phyloP scores from a whole-genome alignment of 2,113 vertebrate genomes.

The Prietella phreatophila region DNA sequence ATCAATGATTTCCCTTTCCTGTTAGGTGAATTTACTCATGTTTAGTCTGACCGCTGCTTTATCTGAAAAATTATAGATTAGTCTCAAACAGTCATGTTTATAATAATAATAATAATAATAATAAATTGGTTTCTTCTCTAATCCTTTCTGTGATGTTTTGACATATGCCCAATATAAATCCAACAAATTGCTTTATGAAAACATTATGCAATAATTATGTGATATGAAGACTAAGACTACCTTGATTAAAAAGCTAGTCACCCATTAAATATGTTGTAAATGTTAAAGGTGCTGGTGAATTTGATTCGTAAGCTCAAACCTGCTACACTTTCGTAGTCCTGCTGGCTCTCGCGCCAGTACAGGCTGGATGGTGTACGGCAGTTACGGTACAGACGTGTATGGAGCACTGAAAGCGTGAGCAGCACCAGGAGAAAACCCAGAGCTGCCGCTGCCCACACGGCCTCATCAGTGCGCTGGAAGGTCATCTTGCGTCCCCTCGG shows the following conservation, averaged over 20 bases:
- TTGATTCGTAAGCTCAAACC: constrained; percentile 56
- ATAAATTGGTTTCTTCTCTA: background rate
- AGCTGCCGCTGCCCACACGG: constrained; percentile 82
- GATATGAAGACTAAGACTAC: too few species aligned
- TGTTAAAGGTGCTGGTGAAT: background rate
- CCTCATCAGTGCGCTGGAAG: constrained; percentile 78
- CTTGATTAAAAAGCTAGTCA: background rate
- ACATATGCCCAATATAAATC: background rate
- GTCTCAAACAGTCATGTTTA: too few species aligned
- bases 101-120: background rate
- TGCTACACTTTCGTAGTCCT: constrained; percentile 73
- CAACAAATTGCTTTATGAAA: background rate
- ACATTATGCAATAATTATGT: too few species aligned
- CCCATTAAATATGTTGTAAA: background rate
- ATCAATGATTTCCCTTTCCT: background rate
- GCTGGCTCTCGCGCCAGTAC: constrained; percentile 76
- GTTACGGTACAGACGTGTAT: constrained; percentile 76
- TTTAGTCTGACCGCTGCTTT: too few species aligned
- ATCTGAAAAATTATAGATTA: too few species aligned
- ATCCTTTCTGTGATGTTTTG: background rate
- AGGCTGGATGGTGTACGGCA: constrained; percentile 79
- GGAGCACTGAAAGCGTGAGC: constrained; percentile 72
- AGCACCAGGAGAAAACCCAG: constrained; percentile 82
- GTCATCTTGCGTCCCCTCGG: constrained; percentile 40
- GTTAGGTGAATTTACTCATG: background rate